phyloP scores from a whole-genome alignment of 1,140 invertebrate genomes.

The Meteorus sp. region DNA sequence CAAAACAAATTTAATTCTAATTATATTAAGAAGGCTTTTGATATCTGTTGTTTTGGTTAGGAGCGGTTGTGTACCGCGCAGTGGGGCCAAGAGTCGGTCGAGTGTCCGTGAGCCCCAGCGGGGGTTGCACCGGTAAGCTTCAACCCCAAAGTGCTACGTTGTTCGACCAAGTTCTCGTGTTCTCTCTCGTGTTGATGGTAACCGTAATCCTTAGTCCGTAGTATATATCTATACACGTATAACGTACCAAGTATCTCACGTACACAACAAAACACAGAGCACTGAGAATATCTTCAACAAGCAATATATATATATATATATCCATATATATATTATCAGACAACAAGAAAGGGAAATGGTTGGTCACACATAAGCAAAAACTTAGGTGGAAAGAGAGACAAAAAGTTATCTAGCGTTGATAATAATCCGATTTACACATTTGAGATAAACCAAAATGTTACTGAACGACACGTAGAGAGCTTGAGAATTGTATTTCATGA shows the following conservation, averaged over 20 bases:
- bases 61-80: slow-evolving; percentile 58
- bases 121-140: slow-evolving; percentile 60
- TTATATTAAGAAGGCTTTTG: slow-evolving; percentile 47
- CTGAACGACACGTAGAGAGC: background rate
- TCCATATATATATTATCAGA: no score
- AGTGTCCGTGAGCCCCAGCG: slow-evolving; percentile 57
- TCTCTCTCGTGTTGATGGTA: slow-evolving; percentile 45
- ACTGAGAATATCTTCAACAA: background rate
- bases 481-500: no score
- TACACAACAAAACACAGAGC: slow-evolving; percentile 19
- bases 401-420: background rate
- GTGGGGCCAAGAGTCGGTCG: slow-evolving; percentile 57
- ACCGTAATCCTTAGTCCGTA: slow-evolving; percentile 55
- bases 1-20: slow-evolving; percentile 13
- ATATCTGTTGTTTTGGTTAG: slow-evolving; percentile 57
- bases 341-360: no score
- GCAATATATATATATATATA: background rate
- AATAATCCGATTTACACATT: background rate
- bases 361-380: slow-evolving; percentile 12
- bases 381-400: slow-evolving; percentile 5
- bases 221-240: slow-evolving; percentile 45
- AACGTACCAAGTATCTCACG: slow-evolving; percentile 30
- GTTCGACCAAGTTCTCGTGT: slow-evolving; percentile 51
- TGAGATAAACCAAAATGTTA: slow-evolving; percentile 8
- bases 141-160: slow-evolving; percentile 54